These are phyloP conservation scores for Pollimyrus isidori DNA, from an alignment of 2,113 vertebrate genomes.

Conservation along the genomic window DNA sequence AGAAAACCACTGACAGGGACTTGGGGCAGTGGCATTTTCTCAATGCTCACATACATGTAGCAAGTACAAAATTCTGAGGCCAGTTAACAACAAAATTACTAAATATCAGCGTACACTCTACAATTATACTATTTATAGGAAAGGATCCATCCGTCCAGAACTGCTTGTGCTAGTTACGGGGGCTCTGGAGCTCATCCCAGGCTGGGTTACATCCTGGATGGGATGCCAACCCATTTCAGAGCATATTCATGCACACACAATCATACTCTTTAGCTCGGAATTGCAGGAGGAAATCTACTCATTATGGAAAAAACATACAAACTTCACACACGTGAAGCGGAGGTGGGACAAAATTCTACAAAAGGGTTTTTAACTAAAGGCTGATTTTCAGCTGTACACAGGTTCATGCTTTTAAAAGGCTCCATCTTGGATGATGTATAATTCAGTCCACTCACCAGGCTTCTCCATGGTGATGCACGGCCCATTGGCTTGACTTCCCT, in stretches of 20 bases:
- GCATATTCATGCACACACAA: neutral
- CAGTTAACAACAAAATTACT: neutral
- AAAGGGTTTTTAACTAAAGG: neutral
- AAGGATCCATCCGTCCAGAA: neutral
- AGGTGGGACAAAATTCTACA: neutral
- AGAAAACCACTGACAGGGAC: neutral
- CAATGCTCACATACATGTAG: neutral
- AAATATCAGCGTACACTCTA: neutral
- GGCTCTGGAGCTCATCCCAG: neutral
- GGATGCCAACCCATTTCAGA: neutral
- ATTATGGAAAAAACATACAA: neutral
- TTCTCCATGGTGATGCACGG: slow-evolving; percentile 81
- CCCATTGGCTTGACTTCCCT: slow-evolving; percentile 61
- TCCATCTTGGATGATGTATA: neutral
- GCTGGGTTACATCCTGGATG: neutral
- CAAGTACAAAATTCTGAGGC: neutral
- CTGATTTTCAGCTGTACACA: neutral
- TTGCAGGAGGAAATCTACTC: neutral
- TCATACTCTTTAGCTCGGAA: neutral
- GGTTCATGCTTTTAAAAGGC: neutral
- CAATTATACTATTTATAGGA: neutral
- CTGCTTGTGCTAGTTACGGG: neutral
- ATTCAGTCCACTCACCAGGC: slow-evolving; percentile 48
- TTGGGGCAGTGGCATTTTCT: neutral
- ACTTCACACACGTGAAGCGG: neutral